Evolutionary conservation across 2,888 invertebrate species (phyloP).

Genomic region (Andrena camellia): DNA sequence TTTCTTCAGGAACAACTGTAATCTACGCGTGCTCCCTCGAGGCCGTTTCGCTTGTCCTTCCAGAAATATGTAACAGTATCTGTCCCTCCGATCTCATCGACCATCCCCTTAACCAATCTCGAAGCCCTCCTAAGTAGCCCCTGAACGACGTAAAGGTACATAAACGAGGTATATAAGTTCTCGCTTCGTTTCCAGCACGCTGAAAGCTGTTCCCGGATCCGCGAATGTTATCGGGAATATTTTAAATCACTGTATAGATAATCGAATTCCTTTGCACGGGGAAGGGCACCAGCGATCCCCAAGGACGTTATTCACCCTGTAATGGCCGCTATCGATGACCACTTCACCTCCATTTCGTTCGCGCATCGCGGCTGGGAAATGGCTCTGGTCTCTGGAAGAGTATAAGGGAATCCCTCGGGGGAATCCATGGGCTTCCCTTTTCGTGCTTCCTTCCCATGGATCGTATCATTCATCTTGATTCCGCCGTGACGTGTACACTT

Average conservation of each 20-base stretch:
- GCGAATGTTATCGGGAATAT: slow-evolving; percentile 57
- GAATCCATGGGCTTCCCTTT: slow-evolving; percentile 24
- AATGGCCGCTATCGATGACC: slow-evolving; percentile 55
- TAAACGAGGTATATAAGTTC: slow-evolving; percentile 44
- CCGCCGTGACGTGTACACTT: slow-evolving; percentile 17
- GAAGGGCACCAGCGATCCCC: slow-evolving; percentile 16
- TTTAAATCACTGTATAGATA: slow-evolving; percentile 67
- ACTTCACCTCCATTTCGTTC: slow-evolving; percentile 34
- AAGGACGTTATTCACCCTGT: slow-evolving; percentile 59
- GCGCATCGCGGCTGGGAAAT: slow-evolving; percentile 59
- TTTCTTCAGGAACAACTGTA: not conserved
- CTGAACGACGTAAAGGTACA: slow-evolving; percentile 4
- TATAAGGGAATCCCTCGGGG: slow-evolving; percentile 44
- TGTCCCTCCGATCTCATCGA: slow-evolving; percentile 13
- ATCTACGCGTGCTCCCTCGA: not conserved
- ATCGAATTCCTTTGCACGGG: slow-evolving; percentile 58
- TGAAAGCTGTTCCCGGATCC: slow-evolving; percentile 26
- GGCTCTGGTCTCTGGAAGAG: slow-evolving; percentile 52
- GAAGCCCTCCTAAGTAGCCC: slow-evolving; percentile 11
- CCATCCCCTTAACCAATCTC: slow-evolving; percentile 4
- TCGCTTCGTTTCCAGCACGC: slow-evolving; percentile 23
- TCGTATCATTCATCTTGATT: slow-evolving; percentile 71
- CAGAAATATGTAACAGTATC: slow-evolving; percentile 10
- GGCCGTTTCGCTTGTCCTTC: not conserved
- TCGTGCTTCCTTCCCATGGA: slow-evolving; percentile 50